Evolutionary conservation across 2,113 vertebrate genomes (phyloP).

Genomic region (Neodontobutis hainanensis): DNA sequence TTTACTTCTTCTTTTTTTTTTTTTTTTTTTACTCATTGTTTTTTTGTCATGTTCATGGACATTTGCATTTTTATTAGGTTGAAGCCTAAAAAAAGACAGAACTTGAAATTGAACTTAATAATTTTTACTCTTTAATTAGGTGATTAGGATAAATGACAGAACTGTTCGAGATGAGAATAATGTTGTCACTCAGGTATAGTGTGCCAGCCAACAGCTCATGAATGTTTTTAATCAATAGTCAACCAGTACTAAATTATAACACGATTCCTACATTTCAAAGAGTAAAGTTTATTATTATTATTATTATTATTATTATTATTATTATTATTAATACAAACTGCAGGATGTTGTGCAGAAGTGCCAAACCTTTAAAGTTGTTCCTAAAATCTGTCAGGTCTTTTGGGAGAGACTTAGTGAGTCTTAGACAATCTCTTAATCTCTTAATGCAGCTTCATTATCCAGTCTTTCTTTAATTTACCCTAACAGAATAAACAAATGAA

Average conservation of each 20-base stretch:
- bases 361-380: constrained; percentile 92
- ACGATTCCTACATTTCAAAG: constrained; percentile 80
- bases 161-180: constrained; percentile 94
- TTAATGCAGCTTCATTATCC: constrained; percentile 80
- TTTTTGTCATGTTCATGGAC: constrained; percentile 80
- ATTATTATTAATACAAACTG: constrained; percentile 65
- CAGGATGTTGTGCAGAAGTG: constrained; percentile 87
- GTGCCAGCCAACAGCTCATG: constrained; percentile 99
- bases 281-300: constrained; percentile 61
- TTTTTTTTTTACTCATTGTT: constrained; percentile 48
- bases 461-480: constrained; percentile 80
- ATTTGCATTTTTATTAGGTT: constrained; percentile 84
- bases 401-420: constrained; percentile 88
- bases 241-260: constrained; percentile 76
- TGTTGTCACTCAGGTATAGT: constrained; percentile 99
- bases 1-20: constrained; percentile 43
- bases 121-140: constrained; percentile 82
- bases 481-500: constrained; percentile 82
- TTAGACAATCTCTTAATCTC: constrained; percentile 96
- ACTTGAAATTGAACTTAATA: constrained; percentile 94
- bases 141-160: constrained; percentile 92
- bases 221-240: constrained; percentile 98
- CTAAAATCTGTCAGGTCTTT: constrained; percentile 90
- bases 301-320: constrained; percentile 65
- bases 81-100: constrained; percentile 88